Evolutionary conservation across 2,797 vertebrate genomes (phyloP).

Genomic region (Lophius americanus): DNA sequence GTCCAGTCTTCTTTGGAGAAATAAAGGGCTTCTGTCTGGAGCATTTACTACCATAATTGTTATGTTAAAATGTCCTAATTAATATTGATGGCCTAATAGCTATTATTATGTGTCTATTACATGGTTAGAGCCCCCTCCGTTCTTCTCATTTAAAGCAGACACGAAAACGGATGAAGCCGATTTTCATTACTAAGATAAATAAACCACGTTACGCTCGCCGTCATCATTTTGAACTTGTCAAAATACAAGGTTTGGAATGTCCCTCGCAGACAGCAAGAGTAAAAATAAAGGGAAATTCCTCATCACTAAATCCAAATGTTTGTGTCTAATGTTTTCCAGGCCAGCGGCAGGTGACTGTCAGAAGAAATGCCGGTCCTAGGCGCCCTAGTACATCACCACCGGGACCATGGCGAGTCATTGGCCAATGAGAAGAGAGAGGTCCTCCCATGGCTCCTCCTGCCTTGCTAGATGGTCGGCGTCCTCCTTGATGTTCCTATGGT

Average conservation of each 20-base stretch:
- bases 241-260: slow-evolving; percentile 20
- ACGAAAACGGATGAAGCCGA: background rate
- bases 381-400: slow-evolving; percentile 79
- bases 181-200: no score
- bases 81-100: slow-evolving; percentile 6
- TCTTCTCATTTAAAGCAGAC: slow-evolving; percentile 9
- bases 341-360: slow-evolving; percentile 79
- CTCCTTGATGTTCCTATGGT: slow-evolving; percentile 88
- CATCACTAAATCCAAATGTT: slow-evolving; percentile 2
- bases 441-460: slow-evolving; percentile 83
- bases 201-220: slow-evolving; percentile 2
- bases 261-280: background rate
- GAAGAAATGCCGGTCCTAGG: slow-evolving; percentile 96
- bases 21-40: background rate
- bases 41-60: no score
- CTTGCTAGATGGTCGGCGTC: slow-evolving; percentile 87
- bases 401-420: slow-evolving; percentile 93
- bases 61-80: background rate
- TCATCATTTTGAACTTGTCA: slow-evolving; percentile 13
- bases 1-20: background rate
- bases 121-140: background rate
- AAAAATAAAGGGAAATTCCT: no score
- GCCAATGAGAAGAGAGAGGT: slow-evolving; percentile 84
- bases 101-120: slow-evolving; percentile 7
- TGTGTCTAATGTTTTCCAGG: slow-evolving; percentile 56